Conservation (phyloP, 2,113 vertebrate species). For the Falco punctatus region DNA sequence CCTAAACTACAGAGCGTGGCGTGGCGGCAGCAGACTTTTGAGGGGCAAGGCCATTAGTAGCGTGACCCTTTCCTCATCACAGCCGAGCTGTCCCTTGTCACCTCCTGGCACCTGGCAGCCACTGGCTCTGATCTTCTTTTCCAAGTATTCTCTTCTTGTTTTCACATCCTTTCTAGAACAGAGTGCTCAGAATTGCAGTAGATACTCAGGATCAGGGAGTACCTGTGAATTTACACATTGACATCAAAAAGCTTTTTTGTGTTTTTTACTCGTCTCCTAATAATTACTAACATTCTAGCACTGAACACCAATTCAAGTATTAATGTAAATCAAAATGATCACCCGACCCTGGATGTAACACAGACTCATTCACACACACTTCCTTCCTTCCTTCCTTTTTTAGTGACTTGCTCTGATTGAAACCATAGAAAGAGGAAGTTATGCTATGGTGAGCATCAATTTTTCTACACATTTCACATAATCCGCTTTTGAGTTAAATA, state of each 20-base stretch:
- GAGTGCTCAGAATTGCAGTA: background rate
- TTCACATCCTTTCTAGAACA: background rate
- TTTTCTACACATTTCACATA: background rate
- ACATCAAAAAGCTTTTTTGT: background rate
- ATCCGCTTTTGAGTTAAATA: background rate
- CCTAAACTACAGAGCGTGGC: background rate
- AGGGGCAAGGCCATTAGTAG: background rate
- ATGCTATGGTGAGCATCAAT: background rate
- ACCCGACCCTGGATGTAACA: background rate
- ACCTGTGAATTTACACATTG: background rate
- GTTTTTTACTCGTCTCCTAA: background rate
- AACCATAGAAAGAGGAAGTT: background rate
- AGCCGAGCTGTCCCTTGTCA: background rate
- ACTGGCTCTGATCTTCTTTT: background rate
- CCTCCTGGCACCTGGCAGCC: background rate
- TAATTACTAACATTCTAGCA: background rate
- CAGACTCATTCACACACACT: background rate
- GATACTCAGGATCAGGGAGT: background rate
- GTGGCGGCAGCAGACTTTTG: background rate
- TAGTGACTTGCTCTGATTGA: background rate
- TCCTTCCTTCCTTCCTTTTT: background rate
- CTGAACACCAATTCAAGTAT: background rate
- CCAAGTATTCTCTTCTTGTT: background rate
- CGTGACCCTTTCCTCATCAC: background rate
- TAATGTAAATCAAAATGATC: background rate